Base-by-base conservation (phyloP, 2,888 invertebrate species). In the Diachrysia chrysitis region DNA sequence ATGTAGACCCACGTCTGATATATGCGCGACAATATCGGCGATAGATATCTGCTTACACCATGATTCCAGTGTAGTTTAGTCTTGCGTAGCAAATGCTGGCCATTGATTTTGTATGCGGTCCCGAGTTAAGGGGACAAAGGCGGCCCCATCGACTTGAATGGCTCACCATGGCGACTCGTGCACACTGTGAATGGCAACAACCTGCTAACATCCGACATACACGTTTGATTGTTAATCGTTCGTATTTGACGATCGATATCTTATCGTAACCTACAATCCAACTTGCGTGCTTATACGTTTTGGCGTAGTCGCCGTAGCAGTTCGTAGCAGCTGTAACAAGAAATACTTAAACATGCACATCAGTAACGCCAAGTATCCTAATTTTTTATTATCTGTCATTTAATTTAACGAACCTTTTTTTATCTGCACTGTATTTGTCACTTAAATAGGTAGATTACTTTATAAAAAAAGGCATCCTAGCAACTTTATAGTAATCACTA, bases 31-130 rank as follows among this genome's bases (percentile, higher is more conserved):
- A 58, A 68, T 60, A 59, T 64, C 53, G 58, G 14, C 53, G 32
- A 65, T 57, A 51, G 42, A 60, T 63, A 62, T 64, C 58, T 67
- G 48, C 54, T 63, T 58, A 56, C 51, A 54, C 64, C 29, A 59
- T 65, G 42, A 66, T 65, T 67, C 63, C 14, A 56, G 56, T 63
- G 35, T 71, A 69, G 65, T 60, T 62, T 69, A 71, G 58, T 63
- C 42, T 69, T 65, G 66, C 56, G 60, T 87, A 70, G 84, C 83
- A 87, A 90, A 87, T 87, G 82, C 79, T 74, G 67, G 72, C 75
- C 83, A 87, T 89, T 89, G 88, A 88, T 88, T 87, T 85, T 85
- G 86, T 84, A 81, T 82, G 83, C 76, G 75, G 83, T 80, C 76
- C 83, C 69, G 65, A 76, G 64, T 63, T 63, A 61, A 71, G 70